A percentile compares a stretch with the other conserved stretches of the same genome.
Conservation (phyloP, 1,140 invertebrate genomes). For the Drosophila teissieri region DNA sequence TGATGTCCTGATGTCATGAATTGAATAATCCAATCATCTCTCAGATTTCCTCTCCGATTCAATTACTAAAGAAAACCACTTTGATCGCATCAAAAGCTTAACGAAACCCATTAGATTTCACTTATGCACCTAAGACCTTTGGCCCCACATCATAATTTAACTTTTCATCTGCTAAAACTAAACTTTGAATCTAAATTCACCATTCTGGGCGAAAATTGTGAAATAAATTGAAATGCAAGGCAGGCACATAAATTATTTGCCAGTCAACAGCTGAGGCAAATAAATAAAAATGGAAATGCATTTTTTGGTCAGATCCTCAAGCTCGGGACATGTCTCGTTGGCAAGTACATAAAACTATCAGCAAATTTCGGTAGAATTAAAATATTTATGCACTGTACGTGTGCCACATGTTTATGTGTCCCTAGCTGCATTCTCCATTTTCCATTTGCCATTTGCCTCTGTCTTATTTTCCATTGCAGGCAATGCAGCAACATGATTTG, state of each 20-base stretch:
- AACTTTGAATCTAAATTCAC: slow-evolving; percentile 8
- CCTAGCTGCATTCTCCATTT: slow-evolving; percentile 14
- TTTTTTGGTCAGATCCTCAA: slow-evolving; percentile 13
- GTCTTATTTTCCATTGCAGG: neutral
- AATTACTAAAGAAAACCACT: slow-evolving; percentile 22
- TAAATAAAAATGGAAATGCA: slow-evolving; percentile 36
- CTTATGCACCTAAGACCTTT: neutral
- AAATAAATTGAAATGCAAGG: slow-evolving; percentile 76
- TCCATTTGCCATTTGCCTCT: slow-evolving; percentile 9
- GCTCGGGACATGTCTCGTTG: slow-evolving; percentile 16
- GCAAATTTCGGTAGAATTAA: slow-evolving; percentile 71
- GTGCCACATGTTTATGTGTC: slow-evolving; percentile 53
- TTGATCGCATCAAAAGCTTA: slow-evolving; percentile 11
- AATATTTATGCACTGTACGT: slow-evolving; percentile 77
- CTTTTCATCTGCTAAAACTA: slow-evolving; percentile 5
- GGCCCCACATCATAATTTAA: slow-evolving; percentile 18
- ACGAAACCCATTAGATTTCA: slow-evolving; percentile 16
- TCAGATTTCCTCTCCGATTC: neutral
- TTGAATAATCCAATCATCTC: slow-evolving; percentile 24
- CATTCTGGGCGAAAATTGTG: slow-evolving; percentile 60
- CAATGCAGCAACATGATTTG: slow-evolving; percentile 54
- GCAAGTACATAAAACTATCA: slow-evolving; percentile 72
- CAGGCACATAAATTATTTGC: slow-evolving; percentile 58
- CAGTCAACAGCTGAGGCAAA: slow-evolving; percentile 24
- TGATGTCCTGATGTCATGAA: slow-evolving; percentile 5